Evolutionary conservation across 2,797 vertebrate genomes (phyloP).

Genomic region (Rhyacichthys aspro): DNA sequence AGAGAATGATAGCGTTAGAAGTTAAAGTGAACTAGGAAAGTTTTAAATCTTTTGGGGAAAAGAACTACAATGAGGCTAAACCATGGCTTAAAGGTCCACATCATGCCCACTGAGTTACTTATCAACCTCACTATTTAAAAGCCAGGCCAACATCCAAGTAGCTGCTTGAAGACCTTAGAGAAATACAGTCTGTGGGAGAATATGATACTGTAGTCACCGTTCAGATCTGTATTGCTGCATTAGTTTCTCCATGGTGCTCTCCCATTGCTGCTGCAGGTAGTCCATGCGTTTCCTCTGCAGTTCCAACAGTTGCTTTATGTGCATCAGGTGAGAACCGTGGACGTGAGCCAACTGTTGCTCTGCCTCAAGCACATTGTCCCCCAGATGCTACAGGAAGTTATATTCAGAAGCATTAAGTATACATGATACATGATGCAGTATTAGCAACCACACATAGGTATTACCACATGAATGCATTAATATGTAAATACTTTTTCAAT

Average conservation of each 20-base stretch:
- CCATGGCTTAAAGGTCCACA: too few relatives aligned
- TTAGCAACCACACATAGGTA: too few relatives aligned
- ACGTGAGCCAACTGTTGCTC: slow-evolving; percentile 41
- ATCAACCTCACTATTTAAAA: too few relatives aligned
- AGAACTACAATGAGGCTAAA: too few relatives aligned
- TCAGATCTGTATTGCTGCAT: background rate
- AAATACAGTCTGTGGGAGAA: background rate
- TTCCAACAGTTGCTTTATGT: slow-evolving; percentile 19
- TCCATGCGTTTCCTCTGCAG: slow-evolving; percentile 12
- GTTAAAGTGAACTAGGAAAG: too few relatives aligned
- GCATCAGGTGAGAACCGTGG: slow-evolving; percentile 44
- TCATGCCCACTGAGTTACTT: too few relatives aligned
- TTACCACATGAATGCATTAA: too few relatives aligned
- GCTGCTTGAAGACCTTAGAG: too few relatives aligned
- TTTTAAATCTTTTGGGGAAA: too few relatives aligned
- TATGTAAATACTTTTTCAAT: too few relatives aligned
- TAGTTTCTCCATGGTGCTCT: slow-evolving; percentile 21
- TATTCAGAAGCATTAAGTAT: background rate
- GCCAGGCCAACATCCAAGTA: too few relatives aligned
- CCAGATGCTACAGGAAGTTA: slow-evolving; percentile 34
- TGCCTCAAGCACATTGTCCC: slow-evolving; percentile 25
- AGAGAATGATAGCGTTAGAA: too few relatives aligned
- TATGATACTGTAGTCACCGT: slow-evolving; percentile 28
- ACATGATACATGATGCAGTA: background rate
- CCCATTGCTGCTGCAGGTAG: slow-evolving; percentile 43